Conservation (phyloP, 2,888 invertebrate species). For the Gastracanthus pulcherrimus region DNA sequence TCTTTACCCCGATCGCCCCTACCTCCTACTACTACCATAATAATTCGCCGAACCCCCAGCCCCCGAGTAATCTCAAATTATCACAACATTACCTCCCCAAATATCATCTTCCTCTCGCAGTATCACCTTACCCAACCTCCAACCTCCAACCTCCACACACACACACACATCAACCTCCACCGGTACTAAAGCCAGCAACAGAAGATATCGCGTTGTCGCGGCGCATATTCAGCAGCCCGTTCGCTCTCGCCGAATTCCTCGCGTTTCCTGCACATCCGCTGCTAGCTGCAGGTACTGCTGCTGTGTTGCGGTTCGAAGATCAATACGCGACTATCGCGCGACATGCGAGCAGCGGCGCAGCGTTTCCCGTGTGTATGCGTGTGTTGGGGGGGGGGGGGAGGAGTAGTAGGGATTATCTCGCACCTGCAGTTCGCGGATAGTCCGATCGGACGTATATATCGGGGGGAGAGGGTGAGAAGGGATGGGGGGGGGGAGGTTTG, state of each 20-base stretch:
- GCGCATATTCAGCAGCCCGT: neutral
- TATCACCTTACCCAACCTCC: too few species aligned
- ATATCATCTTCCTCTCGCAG: too few species aligned
- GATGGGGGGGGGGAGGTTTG: too few species aligned
- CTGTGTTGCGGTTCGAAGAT: constrained; percentile 34
- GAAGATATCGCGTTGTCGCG: neutral
- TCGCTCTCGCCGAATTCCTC: constrained; percentile 17
- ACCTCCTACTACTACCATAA: too few species aligned
- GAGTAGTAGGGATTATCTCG: constrained; percentile 39
- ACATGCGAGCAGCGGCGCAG: neutral
- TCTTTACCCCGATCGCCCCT: too few species aligned
- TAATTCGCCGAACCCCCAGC: too few species aligned
- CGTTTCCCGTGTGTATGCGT: neutral
- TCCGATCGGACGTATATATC: neutral
- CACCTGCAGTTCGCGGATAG: constrained; percentile 26
- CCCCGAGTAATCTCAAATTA: too few species aligned
- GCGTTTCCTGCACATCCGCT: neutral
- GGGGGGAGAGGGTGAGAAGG: too few species aligned
- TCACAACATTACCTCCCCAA: too few species aligned
- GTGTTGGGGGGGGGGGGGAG: too few species aligned
- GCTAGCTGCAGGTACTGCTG: neutral
- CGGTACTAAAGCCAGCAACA: neutral
- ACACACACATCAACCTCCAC: neutral
- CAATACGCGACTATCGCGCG: constrained; percentile 38
- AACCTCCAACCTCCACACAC: too few species aligned